These are phyloP conservation scores for Elephantulus edwardii DNA, from an alignment of 2,113 vertebrate genomes.

Conservation along the genomic window DNA sequence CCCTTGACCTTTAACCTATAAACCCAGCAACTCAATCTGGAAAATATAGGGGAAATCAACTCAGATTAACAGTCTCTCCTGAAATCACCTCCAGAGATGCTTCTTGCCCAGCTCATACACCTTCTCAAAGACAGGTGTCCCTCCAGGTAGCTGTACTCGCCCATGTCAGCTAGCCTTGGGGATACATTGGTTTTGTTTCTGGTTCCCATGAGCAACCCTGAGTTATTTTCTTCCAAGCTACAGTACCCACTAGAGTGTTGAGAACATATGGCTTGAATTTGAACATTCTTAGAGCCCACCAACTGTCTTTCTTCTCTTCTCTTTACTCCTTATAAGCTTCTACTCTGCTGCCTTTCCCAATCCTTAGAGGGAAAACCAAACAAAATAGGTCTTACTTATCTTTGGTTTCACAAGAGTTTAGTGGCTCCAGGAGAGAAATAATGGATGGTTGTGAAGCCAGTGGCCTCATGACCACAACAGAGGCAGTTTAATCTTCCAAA, in stretches of 20 bases:
- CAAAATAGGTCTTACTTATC: not conserved
- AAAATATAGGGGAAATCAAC: not conserved
- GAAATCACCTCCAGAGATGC: not conserved
- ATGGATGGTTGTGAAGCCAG: not conserved
- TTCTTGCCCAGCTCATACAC: not conserved
- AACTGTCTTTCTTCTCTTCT: not conserved
- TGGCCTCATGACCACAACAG: not conserved
- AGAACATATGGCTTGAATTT: not conserved
- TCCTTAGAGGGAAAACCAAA: not conserved
- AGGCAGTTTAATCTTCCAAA: conserved; percentile 30
- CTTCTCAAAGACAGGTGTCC: not conserved
- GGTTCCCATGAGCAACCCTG: not conserved
- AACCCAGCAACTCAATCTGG: not conserved
- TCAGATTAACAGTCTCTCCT: not conserved
- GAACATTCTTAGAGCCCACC: not conserved
- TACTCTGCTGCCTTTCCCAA: not conserved
- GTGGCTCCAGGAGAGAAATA: not conserved
- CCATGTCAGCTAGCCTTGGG: not conserved
- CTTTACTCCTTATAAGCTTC: not conserved
- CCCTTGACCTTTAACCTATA: not conserved
- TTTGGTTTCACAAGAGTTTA: not conserved
- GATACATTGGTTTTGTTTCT: not conserved
- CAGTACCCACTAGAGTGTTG: not conserved
- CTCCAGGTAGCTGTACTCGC: not conserved
- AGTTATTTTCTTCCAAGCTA: not conserved